phyloP scores from a whole-genome alignment of 2,888 invertebrate species.

The Macrophya annulata region DNA sequence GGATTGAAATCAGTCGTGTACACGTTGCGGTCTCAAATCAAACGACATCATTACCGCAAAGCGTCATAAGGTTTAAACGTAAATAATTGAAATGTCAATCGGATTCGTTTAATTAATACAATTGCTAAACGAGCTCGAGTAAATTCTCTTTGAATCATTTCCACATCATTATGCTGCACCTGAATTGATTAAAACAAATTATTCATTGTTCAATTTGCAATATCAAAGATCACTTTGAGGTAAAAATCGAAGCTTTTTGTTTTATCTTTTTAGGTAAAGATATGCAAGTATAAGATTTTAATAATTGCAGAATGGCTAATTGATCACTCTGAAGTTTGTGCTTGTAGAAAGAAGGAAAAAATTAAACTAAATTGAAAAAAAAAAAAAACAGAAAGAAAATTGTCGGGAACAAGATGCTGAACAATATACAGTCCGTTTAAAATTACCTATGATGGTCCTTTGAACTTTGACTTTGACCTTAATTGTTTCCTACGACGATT shows the following conservation, averaged over 20 bases:
- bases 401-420: neutral
- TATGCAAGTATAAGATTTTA: no score
- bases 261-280: neutral
- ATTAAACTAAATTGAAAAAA: conserved; percentile 54
- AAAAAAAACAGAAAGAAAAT: conserved; percentile 63
- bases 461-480: conserved; percentile 16
- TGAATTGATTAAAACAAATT: neutral
- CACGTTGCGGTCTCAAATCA: conserved; percentile 20
- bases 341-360: conserved; percentile 47
- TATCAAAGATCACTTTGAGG: neutral
- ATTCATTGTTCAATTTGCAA: neutral
- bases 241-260: neutral
- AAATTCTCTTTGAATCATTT: neutral
- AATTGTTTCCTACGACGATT: conserved; percentile 17
- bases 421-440: neutral
- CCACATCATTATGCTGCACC: neutral
- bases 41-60: conserved; percentile 42
- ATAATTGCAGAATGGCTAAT: neutral
- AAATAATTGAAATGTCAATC: conserved; percentile 19
- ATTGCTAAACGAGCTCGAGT: neutral
- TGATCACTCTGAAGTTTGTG: neutral
- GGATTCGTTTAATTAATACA: conserved; percentile 35
- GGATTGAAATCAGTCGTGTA: conserved; percentile 21
- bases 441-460: conserved; percentile 11
- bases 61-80: conserved; percentile 16